Base-by-base conservation (phyloP, 2,113 vertebrate genomes). In the Rissa tridactyla region DNA sequence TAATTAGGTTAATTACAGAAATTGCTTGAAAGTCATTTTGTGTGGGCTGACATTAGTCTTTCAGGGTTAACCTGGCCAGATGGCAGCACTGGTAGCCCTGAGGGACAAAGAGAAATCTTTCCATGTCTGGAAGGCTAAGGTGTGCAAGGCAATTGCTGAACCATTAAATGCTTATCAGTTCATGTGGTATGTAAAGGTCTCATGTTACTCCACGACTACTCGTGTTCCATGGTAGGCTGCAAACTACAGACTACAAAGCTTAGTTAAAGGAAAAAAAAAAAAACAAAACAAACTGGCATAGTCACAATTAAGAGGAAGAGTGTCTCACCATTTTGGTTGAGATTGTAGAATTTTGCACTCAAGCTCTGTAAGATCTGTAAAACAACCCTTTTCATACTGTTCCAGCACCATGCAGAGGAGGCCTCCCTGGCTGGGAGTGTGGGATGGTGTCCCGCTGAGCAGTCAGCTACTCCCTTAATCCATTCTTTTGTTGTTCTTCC, bases 1-100 rank as follows among this genome's bases (percentile, higher is more conserved):
- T 86, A 75, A 86, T 66, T 78, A 92, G 68, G 46, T 86, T 94
- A 70, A 91, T 90, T 78, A 62, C 34, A 80, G 55, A 86, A 85
- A 64, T 75, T 81, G 46, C 65, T 90, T 77, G 60, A 52, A 83
- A 91, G 47, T 61, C 34, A 15, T 73, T 88, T 88, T 83, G n/a
- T 88, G 68, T 12, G 51, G 58, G 49, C 71, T 94, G 86, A 72
- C 9, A 3, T 44, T 30, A 71, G 19, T 71, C 42, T 57, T 78
- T 75, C 30, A 52, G 44, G 40, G 71, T 82, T 94, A 88, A 71
- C 25, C 36, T 64, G 73, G 38, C n/a, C 70, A 61, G 62, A 77
- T 75, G 88, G 70, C 70, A 70, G 38, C 38, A 36, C 13, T 62
- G 58, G 16, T 57, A 42, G 52, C 27, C 23, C 18, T 2, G 2